Evolutionary conservation across 2,113 vertebrate genomes (phyloP), one percentile per base, ranked within the genome.

Genomic region (Caracal caracal): DNA sequence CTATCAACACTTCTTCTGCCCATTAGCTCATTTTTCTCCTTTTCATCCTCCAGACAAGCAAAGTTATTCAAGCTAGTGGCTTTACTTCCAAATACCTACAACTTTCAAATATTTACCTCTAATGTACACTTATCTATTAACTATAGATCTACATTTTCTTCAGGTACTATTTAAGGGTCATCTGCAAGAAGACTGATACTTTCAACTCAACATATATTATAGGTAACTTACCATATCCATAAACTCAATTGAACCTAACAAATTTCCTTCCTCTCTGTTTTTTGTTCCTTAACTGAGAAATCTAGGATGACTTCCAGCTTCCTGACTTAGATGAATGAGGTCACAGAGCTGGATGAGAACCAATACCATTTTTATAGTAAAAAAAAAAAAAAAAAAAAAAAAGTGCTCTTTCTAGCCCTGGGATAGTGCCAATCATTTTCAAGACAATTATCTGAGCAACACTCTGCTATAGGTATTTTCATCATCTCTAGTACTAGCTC

Each of bases 61-160:
- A 79, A 80, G 84, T 65, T 71, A 92, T 47, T 88, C 88, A 94
- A 61, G 56, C 22, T 59, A 89, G 75, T 37, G 10, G 16, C 28
- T 96, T 88, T 65, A 89, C 24, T 89, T 68, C 33, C 83, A 84
- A 97, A 88, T 59, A 91, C 20, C 75, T 87, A 33, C 30, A 83
- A 91, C 56, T 92, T 35, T 26, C 59, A 88, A 79, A 83, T 43
- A 87, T 81, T 93, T 82, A 90, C 33, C 37, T 86, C 86, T 84
- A 97, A 88, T 20, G 81, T 5, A 92, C 43, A 82, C 15, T 88
- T 71, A 63, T 96, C 43, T 80, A 73, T 37, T 51, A 88, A 96
- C 51, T 78, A 79, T 3, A 84, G 47, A 88, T 24, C 20, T 80
- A 93, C 37, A 94, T 85, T 76, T 93, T 95, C 30, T 93, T 95